Conservation (phyloP, 2,888 invertebrate genomes). For the Uloborus plumipes region DNA sequence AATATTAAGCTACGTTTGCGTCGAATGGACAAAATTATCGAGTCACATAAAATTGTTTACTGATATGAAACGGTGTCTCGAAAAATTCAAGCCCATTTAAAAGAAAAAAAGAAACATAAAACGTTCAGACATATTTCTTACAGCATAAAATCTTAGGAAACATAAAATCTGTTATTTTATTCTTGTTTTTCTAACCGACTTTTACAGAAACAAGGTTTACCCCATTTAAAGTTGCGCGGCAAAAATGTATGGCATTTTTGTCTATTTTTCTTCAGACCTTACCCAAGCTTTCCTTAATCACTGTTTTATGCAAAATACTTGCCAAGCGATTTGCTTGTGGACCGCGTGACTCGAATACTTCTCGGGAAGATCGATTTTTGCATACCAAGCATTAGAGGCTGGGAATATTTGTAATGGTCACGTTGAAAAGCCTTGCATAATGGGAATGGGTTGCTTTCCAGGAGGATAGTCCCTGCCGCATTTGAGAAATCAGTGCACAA, state of each 20-base stretch:
- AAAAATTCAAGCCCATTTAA: constrained; percentile 5
- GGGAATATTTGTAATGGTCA: constrained; percentile 37
- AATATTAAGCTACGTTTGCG: neutral
- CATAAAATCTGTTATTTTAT: constrained; percentile 16
- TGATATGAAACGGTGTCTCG: constrained; percentile 25
- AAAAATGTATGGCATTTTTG: constrained; percentile 50
- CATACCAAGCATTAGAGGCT: constrained; percentile 35
- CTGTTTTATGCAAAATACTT: constrained; percentile 60
- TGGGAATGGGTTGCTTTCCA: neutral
- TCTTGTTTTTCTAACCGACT: constrained; percentile 39
- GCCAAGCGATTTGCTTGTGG: constrained; percentile 58
- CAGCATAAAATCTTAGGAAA: constrained; percentile 35
- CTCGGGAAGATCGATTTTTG: constrained; percentile 52
- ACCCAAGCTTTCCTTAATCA: constrained; percentile 42
- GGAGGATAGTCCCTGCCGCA: too few relatives aligned
- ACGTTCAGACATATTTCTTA: constrained; percentile 15
- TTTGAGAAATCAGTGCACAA: too few relatives aligned
- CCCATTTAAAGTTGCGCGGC: constrained; percentile 47
- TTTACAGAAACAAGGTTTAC: constrained; percentile 28
- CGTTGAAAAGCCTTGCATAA: neutral
- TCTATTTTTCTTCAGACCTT: constrained; percentile 42
- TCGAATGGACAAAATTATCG: too few relatives aligned
- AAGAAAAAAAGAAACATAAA: constrained; percentile 1
- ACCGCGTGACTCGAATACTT: constrained; percentile 60
- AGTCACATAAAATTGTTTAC: constrained; percentile 36